These are phyloP conservation scores for Eueides isabella DNA, from an alignment of 1,140 invertebrate species.

Conservation along the genomic window DNA sequence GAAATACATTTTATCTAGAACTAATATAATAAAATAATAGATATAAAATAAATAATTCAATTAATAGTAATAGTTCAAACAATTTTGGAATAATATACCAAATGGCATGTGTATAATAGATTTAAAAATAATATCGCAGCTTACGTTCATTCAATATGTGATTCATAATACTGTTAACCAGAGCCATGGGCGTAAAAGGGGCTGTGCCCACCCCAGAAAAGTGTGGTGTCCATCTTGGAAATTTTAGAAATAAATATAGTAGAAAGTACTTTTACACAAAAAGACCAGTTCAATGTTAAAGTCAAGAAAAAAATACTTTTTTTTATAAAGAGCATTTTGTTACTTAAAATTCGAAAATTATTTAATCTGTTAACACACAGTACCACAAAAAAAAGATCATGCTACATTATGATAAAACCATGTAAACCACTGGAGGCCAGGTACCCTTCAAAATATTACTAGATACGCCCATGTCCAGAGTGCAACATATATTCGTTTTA, in stretches of 20 bases:
- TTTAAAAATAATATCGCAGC: constrained; percentile 46
- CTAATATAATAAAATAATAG: constrained; percentile 23
- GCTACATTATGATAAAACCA: too few relatives aligned
- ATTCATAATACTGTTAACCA: constrained; percentile 65
- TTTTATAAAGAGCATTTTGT: too few relatives aligned
- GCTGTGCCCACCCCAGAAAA: too few relatives aligned
- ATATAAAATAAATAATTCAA: neutral
- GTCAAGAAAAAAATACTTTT: too few relatives aligned
- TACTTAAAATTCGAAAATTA: too few relatives aligned
- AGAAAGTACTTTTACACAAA: too few relatives aligned
- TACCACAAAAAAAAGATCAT: too few relatives aligned
- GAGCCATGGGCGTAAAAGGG: constrained; percentile 28
- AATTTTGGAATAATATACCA: constrained; percentile 65
- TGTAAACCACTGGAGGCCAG: too few relatives aligned
- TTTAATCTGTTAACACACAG: too few relatives aligned
- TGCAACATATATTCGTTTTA: constrained; percentile 52
- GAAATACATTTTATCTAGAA: constrained; percentile 25
- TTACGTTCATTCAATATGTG: constrained; percentile 37
- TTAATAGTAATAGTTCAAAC: constrained; percentile 23
- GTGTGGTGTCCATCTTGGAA: too few relatives aligned
- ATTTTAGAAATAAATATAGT: too few relatives aligned
- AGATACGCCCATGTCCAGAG: constrained; percentile 30
- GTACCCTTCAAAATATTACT: too few relatives aligned
- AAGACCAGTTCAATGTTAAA: constrained; percentile 16
- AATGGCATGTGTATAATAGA: constrained; percentile 38